Percentiles rank a stretch among this genome's conserved stretches.
Evolutionary conservation across 2,888 invertebrate genomes (phyloP).

Genomic region (Apamea monoglypha): DNA sequence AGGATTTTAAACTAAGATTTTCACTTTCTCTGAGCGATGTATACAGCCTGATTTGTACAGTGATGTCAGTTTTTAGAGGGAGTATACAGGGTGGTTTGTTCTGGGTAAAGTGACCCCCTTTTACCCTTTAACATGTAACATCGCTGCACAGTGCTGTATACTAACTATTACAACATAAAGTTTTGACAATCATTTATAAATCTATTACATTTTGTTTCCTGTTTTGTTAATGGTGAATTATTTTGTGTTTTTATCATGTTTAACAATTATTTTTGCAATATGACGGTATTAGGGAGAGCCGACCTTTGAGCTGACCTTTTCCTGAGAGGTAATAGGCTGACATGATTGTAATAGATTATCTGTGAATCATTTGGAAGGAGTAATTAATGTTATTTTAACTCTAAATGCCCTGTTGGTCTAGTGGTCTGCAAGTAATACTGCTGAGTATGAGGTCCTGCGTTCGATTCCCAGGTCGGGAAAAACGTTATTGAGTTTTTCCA

Average conservation of each 20-base stretch:
- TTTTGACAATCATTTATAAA: conserved; percentile 28
- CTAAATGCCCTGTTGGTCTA: no score
- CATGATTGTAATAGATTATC: conserved; percentile 2
- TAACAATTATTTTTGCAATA: background rate
- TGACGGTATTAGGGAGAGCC: background rate
- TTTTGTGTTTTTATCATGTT: conserved; percentile 9
- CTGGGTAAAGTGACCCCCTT: background rate
- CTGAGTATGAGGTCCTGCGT: no score
- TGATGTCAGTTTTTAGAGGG: background rate
- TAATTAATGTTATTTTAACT: conserved; percentile 6
- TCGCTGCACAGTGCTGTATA: background rate
- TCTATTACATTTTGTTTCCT: conserved; percentile 11
- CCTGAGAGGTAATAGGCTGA: background rate
- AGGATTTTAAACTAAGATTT: conserved; percentile 9
- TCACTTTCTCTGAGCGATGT: conserved; percentile 16
- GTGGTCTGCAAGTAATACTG: no score
- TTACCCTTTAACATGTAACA: background rate
- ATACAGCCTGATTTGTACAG: background rate
- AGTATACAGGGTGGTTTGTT: background rate
- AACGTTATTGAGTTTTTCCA: no score
- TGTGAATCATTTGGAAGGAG: background rate
- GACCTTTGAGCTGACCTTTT: no score
- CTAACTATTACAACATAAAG: conserved; percentile 9
- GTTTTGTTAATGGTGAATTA: conserved; percentile 21
- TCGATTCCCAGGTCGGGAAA: no score